Conservation (phyloP, 2,113 vertebrate genomes). For the Cnemophilus loriae region DNA sequence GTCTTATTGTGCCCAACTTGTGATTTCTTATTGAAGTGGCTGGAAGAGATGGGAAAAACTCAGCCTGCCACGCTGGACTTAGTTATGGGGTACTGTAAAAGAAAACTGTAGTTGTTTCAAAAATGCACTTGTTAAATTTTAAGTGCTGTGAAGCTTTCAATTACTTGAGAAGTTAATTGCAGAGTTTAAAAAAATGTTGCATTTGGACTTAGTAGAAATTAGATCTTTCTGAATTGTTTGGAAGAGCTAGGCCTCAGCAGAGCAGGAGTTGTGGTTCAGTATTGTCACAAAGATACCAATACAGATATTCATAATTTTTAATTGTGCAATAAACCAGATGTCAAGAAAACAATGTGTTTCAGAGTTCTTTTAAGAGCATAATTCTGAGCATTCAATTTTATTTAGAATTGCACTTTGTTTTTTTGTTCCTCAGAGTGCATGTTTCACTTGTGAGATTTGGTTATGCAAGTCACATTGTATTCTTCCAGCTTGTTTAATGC, state of each 20-base stretch:
- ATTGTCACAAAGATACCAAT: slow-evolving; percentile 29
- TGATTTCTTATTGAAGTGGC: neutral
- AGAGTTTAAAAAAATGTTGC: neutral
- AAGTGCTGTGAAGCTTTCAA: neutral
- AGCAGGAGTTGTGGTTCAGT: neutral
- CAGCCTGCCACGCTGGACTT: neutral
- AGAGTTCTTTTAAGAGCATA: slow-evolving; percentile 18
- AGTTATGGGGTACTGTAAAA: neutral
- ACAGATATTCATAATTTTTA: slow-evolving; percentile 22
- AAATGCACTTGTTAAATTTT: neutral
- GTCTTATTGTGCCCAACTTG: neutral
- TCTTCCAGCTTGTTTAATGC: slow-evolving; percentile 19
- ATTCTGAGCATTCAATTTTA: slow-evolving; percentile 44
- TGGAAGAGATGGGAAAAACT: neutral
- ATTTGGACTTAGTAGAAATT: slow-evolving; percentile 12
- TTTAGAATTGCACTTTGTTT: neutral
- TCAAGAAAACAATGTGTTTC: slow-evolving; percentile 54
- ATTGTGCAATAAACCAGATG: slow-evolving; percentile 58
- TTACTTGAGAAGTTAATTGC: neutral
- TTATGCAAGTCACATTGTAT: slow-evolving; percentile 53
- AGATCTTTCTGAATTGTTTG: neutral
- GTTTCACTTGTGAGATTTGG: slow-evolving; percentile 36
- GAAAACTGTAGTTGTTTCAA: neutral
- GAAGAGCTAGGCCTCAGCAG: neutral
- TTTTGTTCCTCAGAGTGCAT: slow-evolving; percentile 29